Evolutionary conservation across 2,797 vertebrate genomes (phyloP).

Genomic region (Mormyrus proboscirostris): DNA sequence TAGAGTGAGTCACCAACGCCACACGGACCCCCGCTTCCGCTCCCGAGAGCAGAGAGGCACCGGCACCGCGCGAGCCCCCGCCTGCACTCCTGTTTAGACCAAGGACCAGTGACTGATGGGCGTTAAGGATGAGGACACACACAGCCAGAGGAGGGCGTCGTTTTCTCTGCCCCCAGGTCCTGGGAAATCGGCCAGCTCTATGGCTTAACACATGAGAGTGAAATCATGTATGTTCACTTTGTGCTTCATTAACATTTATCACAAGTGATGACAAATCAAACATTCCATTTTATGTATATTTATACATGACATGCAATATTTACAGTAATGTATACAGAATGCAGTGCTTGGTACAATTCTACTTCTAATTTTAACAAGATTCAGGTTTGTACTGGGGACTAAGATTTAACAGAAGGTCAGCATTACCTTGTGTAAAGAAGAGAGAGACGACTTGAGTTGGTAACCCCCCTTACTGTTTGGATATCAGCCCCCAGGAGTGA

Average conservation of each 20-base stretch:
- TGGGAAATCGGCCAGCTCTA: background rate
- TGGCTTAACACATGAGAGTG: constrained; percentile 19
- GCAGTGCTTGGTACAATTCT: background rate
- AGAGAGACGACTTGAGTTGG: background rate
- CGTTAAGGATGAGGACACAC: background rate
- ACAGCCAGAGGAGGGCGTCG: background rate
- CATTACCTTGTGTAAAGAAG: background rate
- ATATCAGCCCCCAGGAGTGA: background rate
- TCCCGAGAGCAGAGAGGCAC: background rate
- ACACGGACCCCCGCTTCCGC: too few relatives aligned
- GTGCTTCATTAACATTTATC: background rate
- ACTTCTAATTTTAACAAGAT: background rate
- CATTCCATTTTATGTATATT: constrained; percentile 43
- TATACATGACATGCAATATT: constrained; percentile 30
- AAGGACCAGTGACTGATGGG: background rate
- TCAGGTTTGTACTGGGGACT: background rate
- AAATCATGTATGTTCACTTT: background rate
- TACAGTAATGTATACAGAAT: constrained; percentile 6
- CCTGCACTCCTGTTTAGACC: background rate
- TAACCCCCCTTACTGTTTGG: background rate
- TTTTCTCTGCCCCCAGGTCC: background rate
- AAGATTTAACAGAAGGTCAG: background rate
- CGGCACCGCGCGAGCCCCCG: background rate
- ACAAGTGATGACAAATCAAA: background rate
- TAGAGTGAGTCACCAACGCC: too few relatives aligned